phyloP scores from a whole-genome alignment of 2,113 vertebrate species.

The Rhadina sibilatrix region DNA sequence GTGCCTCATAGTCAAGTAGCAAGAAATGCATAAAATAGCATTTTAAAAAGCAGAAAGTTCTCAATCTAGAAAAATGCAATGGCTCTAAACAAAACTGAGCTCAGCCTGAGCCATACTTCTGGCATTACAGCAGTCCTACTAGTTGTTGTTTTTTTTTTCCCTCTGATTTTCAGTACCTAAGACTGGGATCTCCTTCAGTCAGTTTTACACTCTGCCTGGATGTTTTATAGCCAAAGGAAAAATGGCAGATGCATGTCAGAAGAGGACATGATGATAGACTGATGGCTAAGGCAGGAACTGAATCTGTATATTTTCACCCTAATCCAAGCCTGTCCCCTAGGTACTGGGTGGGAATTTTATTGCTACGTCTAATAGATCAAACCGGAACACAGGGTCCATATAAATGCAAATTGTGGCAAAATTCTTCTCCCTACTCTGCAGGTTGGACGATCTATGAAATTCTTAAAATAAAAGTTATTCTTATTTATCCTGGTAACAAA shows the following conservation, averaged over 20 bases:
- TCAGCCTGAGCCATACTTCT: background rate
- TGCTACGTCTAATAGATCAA: background rate
- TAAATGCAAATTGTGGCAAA: background rate
- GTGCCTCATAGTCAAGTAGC: constrained; percentile 3
- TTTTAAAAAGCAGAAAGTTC: background rate
- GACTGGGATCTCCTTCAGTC: background rate
- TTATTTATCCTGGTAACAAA: background rate
- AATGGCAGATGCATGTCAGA: background rate
- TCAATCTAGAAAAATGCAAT: background rate
- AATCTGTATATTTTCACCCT: background rate
- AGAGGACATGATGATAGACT: background rate
- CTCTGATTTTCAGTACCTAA: background rate
- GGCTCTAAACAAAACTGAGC: background rate
- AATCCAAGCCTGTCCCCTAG: background rate
- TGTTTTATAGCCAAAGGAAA: background rate
- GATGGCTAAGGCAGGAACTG: background rate
- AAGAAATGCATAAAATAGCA: constrained; percentile 24
- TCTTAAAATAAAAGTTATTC: background rate
- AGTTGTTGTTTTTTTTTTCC: background rate
- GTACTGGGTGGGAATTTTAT: background rate
- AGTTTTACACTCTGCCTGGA: background rate
- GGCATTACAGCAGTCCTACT: background rate
- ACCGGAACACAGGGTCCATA: background rate
- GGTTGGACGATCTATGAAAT: background rate
- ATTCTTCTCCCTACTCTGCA: background rate